Evolutionary conservation across 2,797 vertebrate species (phyloP).

Genomic region (Eleutherodactylus coqui): DNA sequence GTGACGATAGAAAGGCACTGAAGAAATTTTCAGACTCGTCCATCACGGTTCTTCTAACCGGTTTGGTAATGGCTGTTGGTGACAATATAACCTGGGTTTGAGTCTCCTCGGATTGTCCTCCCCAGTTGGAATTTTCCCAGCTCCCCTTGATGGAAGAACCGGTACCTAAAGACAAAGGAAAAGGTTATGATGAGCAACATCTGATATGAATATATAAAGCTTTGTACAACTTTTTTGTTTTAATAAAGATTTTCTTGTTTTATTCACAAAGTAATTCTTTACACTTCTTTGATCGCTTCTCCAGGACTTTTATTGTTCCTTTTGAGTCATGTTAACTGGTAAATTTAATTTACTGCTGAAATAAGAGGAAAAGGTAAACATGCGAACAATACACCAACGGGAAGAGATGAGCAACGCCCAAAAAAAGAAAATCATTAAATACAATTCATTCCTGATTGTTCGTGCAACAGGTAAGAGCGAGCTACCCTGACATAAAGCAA

Average conservation of each 20-base stretch:
- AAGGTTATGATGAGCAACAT: not conserved
- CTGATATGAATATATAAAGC: not conserved
- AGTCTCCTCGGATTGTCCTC: constrained; percentile 77
- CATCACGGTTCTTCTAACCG: constrained; percentile 90
- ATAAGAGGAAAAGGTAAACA: not conserved
- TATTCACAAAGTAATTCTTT: not conserved
- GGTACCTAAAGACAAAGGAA: constrained; percentile 73
- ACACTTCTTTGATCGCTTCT: not conserved
- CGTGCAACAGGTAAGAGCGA: not conserved
- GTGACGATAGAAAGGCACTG: constrained; percentile 89
- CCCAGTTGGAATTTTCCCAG: constrained; percentile 95
- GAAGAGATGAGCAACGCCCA: too few species aligned
- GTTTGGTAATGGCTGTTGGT: constrained; percentile 94
- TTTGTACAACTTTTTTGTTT: not conserved
- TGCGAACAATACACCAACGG: not conserved
- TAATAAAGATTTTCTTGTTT: not conserved
- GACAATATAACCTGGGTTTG: constrained; percentile 76
- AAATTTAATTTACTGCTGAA: too few species aligned
- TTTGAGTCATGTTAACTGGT: not conserved
- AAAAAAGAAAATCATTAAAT: not conserved
- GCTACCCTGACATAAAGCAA: not conserved
- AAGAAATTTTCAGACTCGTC: constrained; percentile 98
- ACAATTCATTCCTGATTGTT: not conserved
- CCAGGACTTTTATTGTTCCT: not conserved
- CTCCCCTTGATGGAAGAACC: constrained; percentile 83